Percentiles rank a stretch among this genome's conserved stretches.
Conservation (phyloP, 1,140 invertebrate species). For the Cotesia typhae region DNA sequence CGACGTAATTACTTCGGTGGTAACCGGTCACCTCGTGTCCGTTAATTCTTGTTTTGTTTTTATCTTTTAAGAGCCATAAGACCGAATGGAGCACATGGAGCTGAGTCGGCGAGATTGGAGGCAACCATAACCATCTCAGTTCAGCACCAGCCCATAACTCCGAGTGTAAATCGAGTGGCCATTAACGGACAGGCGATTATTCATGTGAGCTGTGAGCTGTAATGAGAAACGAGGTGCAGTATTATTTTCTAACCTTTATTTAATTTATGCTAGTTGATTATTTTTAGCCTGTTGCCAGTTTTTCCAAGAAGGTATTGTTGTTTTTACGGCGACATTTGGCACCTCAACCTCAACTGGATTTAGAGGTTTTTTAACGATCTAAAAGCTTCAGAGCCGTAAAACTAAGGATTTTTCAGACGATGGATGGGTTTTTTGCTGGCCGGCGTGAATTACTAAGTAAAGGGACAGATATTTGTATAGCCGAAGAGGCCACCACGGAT, state of each 20-base stretch:
- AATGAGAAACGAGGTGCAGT: conserved; percentile 8
- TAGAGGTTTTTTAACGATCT: no score
- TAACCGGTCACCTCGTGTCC: conserved; percentile 48
- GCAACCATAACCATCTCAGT: no score
- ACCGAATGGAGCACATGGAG: background rate
- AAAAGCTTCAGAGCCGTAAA: no score
- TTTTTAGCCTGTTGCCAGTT: no score
- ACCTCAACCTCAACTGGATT: no score
- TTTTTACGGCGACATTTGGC: no score
- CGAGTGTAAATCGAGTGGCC: conserved; percentile 53
- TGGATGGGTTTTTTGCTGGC: no score
- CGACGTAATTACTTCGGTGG: conserved; percentile 54
- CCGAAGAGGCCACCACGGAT: conserved; percentile 39
- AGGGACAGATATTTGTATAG: conserved; percentile 51
- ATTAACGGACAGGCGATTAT: conserved; percentile 38
- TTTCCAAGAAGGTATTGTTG: no score
- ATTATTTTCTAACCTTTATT: background rate
- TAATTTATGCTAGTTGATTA: background rate
- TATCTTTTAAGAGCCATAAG: no score
- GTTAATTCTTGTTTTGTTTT: background rate
- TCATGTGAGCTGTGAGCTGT: no score
- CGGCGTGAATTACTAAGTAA: background rate
- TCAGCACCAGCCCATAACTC: conserved; percentile 4
- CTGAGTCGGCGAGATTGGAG: no score
- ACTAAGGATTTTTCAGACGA: no score